phyloP scores from a whole-genome alignment of 2,113 vertebrate genomes.

The Oryzias curvinotus region DNA sequence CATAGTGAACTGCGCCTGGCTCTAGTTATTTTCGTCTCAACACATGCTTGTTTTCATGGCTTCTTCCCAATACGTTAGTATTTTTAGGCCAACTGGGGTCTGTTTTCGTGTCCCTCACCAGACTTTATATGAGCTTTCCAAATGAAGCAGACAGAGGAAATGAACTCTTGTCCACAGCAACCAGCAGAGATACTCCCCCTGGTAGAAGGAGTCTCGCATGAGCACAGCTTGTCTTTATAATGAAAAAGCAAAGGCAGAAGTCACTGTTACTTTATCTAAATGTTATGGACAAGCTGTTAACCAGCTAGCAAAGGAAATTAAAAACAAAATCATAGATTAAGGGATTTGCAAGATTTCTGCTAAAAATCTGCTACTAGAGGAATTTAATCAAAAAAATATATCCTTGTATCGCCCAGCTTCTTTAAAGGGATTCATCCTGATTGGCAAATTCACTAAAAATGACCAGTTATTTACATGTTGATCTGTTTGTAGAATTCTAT shows the following conservation, averaged over 20 bases:
- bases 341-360: slow-evolving; percentile 4
- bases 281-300: neutral
- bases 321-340: neutral
- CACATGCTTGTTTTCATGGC: too few relatives aligned
- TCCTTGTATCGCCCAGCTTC: neutral
- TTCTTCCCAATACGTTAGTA: too few relatives aligned
- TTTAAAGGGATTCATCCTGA: neutral
- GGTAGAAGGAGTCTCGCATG: neutral
- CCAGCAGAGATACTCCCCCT: neutral
- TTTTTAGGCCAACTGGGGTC: too few relatives aligned
- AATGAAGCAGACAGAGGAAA: too few relatives aligned
- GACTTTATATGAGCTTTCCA: too few relatives aligned
- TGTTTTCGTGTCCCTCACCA: too few relatives aligned
- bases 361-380: neutral
- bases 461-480: neutral
- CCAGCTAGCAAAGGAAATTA: neutral
- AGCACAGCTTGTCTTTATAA: neutral
- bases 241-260: neutral
- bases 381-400: neutral
- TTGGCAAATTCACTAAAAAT: neutral
- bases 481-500: neutral
- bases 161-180: too few relatives aligned
- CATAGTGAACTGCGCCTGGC: too few relatives aligned
- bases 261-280: neutral
- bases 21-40: too few relatives aligned